Percentiles rank a stretch among this genome's conserved stretches.
Evolutionary conservation across 2,888 invertebrate genomes (phyloP).

Genomic region (Strigamia crassipes): DNA sequence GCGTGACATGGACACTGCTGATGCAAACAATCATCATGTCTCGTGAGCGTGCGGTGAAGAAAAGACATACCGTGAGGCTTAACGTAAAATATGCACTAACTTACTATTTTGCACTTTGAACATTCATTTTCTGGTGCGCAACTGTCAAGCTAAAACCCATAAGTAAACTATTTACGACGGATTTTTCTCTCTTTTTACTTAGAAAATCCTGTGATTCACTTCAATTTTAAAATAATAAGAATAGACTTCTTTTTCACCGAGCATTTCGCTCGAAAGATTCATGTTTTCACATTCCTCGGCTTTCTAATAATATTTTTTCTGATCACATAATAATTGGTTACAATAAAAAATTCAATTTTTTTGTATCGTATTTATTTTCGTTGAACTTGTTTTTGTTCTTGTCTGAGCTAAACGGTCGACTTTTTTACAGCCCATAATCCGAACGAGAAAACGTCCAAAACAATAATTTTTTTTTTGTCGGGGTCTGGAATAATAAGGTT

Average conservation of each 20-base stretch:
- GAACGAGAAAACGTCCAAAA: not conserved
- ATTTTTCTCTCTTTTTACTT: not conserved
- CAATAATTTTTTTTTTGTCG: not conserved
- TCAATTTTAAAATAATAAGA: constrained; percentile 37
- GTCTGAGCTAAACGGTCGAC: not conserved
- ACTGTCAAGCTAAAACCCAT: not conserved
- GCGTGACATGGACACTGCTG: constrained; percentile 40
- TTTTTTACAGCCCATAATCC: not conserved
- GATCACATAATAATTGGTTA: no score
- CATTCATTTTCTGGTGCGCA: not conserved
- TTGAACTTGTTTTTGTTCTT: not conserved
- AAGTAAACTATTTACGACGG: constrained; percentile 29
- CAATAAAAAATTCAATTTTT: not conserved
- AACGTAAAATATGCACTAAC: constrained; percentile 32
- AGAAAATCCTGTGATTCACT: constrained; percentile 15
- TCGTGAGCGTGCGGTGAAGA: constrained; percentile 13
- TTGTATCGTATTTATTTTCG: not conserved
- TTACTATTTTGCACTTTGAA: not conserved
- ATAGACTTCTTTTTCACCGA: not conserved
- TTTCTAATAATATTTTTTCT: no score
- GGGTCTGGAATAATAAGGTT: not conserved
- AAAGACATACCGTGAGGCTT: constrained; percentile 28
- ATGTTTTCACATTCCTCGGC: no score
- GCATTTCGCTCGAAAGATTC: not conserved
- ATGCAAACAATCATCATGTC: constrained; percentile 42